These are phyloP conservation scores for Morpho helenor DNA, from an alignment of 2,888 invertebrate genomes.

Conservation along the genomic window DNA sequence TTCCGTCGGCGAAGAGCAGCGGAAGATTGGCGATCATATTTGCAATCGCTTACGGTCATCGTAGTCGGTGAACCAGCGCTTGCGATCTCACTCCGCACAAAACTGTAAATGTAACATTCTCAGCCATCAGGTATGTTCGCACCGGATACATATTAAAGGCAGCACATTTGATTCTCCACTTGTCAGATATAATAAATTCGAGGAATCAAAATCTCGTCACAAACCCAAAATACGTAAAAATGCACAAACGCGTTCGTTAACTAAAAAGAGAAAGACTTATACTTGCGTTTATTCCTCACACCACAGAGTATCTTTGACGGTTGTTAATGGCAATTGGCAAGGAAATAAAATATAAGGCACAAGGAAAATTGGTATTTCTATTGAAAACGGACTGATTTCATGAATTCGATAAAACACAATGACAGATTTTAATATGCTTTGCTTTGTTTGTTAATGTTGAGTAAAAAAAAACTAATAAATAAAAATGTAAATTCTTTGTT, in stretches of 20 bases:
- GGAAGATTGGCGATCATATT: constrained; percentile 87
- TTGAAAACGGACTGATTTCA: no score
- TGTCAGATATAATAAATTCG: constrained; percentile 25
- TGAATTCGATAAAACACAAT: no score
- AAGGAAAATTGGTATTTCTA: no score
- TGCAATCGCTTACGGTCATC: constrained; percentile 67
- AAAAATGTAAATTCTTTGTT: no score
- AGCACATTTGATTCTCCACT: constrained; percentile 37
- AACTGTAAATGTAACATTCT: constrained; percentile 54
- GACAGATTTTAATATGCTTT: no score
- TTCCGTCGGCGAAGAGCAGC: constrained; percentile 84
- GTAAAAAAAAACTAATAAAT: no score
- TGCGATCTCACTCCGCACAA: constrained; percentile 54
- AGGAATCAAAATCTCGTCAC: constrained; percentile 32
- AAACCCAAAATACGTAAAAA: constrained; percentile 45
- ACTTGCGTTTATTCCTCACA: not conserved
- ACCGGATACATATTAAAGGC: constrained; percentile 35
- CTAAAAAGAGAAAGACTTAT: constrained; percentile 62
- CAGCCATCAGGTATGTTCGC: constrained; percentile 41
- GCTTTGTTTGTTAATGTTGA: no score
- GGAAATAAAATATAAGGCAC: no score
- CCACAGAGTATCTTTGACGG: not conserved
- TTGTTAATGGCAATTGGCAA: not conserved
- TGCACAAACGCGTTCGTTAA: constrained; percentile 53
- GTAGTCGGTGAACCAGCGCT: constrained; percentile 59